Evolutionary conservation across 2,113 vertebrate species (phyloP).

Genomic region (Nanorana parkeri): DNA sequence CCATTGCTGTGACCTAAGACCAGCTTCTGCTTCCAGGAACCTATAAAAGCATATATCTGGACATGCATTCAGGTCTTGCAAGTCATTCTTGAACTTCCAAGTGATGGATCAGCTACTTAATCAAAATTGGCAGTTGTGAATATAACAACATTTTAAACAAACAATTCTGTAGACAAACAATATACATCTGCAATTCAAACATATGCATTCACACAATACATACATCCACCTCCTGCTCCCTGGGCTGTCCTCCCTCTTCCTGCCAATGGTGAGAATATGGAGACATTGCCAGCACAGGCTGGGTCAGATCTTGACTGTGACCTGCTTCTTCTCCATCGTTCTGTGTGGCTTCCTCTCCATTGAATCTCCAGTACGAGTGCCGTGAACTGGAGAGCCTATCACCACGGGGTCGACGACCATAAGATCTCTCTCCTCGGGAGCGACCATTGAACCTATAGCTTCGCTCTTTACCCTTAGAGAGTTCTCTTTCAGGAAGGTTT

Average conservation of each 20-base stretch:
- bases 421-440: conserved; percentile 39
- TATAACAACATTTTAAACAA: too few relatives aligned
- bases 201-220: conserved; percentile 1
- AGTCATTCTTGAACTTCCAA: too few relatives aligned
- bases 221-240: conserved; percentile 58
- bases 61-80: too few relatives aligned
- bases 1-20: too few relatives aligned
- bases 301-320: conserved; percentile 47
- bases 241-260: conserved; percentile 41
- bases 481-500: conserved; percentile 47
- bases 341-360: conserved; percentile 35
- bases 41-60: too few relatives aligned
- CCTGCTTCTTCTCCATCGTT: conserved; percentile 48
- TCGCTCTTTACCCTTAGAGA: conserved; percentile 43
- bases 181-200: too few relatives aligned
- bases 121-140: too few relatives aligned
- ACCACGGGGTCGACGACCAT: conserved; percentile 51
- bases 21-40: too few relatives aligned
- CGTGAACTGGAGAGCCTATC: conserved; percentile 50
- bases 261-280: conserved; percentile 43
- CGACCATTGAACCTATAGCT: conserved; percentile 50
- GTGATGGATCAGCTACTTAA: too few relatives aligned
- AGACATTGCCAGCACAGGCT: conserved; percentile 44
- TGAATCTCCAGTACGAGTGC: conserved; percentile 43
- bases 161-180: too few relatives aligned